Evolutionary conservation across 1,140 invertebrate genomes (phyloP).

Genomic region (Stenopsyche tienmushanensis): DNA sequence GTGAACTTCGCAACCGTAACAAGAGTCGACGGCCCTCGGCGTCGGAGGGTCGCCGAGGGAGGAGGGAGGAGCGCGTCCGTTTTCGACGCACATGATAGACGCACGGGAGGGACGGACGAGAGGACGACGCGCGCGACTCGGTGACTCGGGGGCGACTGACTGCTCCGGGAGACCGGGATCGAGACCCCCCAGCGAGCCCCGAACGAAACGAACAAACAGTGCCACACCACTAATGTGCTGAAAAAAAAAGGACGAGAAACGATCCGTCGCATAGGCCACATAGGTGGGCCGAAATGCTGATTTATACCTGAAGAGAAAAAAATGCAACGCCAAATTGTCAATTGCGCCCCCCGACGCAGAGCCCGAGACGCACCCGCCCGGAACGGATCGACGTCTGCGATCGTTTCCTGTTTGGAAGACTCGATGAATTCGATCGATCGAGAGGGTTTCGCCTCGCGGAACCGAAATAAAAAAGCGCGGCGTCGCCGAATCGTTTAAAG

Average conservation of each 20-base stretch:
- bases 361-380: neutral
- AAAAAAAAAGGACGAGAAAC: neutral
- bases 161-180: neutral
- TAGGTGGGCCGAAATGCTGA: neutral
- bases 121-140: neutral
- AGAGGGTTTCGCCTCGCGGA: neutral
- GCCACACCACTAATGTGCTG: slow-evolving; percentile 2
- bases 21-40: neutral
- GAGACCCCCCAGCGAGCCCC: neutral
- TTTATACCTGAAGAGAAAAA: slow-evolving; percentile 3
- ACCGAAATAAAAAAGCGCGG: neutral
- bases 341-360: neutral
- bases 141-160: neutral
- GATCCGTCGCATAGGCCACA: neutral
- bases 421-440: neutral
- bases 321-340: no score
- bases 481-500: neutral
- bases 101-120: neutral
- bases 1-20: slow-evolving; percentile 25
- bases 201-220: slow-evolving; percentile 4
- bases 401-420: neutral
- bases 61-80: no score
- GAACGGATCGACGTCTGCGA: neutral
- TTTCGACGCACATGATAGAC: no score
- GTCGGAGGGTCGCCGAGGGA: neutral